These are phyloP conservation scores for Eremobia ochroleuca DNA, from an alignment of 2,888 invertebrate genomes.

Conservation along the genomic window DNA sequence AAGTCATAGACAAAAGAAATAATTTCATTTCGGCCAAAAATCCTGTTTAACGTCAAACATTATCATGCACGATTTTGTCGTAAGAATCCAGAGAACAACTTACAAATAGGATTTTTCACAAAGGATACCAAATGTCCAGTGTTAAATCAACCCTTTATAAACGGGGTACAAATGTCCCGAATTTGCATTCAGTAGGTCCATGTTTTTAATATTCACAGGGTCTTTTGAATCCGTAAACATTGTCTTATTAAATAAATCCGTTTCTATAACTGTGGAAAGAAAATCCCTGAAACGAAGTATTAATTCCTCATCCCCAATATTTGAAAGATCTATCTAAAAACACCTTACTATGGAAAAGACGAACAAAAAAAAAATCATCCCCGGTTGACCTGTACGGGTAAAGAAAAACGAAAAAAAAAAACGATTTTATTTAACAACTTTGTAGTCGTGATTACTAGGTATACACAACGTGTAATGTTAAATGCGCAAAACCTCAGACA, in stretches of 20 bases:
- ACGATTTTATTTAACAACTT: too few relatives aligned
- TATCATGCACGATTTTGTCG: slow-evolving; percentile 33
- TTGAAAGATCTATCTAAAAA: not conserved
- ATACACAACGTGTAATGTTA: too few relatives aligned
- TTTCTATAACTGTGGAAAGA: not conserved
- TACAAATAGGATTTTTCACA: slow-evolving; percentile 59
- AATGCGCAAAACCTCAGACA: too few relatives aligned
- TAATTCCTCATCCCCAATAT: not conserved
- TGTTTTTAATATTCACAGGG: slow-evolving; percentile 29
- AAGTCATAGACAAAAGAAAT: slow-evolving; percentile 3
- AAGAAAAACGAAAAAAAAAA: not conserved
- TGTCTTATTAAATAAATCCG: slow-evolving; percentile 18
- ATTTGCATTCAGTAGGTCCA: slow-evolving; percentile 35
- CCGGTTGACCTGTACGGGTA: not conserved
- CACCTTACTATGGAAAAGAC: not conserved
- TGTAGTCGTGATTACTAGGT: not conserved
- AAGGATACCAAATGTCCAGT: slow-evolving; percentile 55
- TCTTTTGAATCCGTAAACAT: slow-evolving; percentile 25
- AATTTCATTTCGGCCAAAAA: not conserved
- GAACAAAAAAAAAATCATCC: not conserved
- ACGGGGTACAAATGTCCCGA: slow-evolving; percentile 36
- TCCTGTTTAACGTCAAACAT: slow-evolving; percentile 1
- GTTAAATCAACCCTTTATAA: slow-evolving; percentile 62
- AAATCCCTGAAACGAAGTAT: not conserved
- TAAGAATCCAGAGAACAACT: slow-evolving; percentile 33